Evolutionary conservation across 2,888 invertebrate species (phyloP).

Genomic region (Torymus auratus): DNA sequence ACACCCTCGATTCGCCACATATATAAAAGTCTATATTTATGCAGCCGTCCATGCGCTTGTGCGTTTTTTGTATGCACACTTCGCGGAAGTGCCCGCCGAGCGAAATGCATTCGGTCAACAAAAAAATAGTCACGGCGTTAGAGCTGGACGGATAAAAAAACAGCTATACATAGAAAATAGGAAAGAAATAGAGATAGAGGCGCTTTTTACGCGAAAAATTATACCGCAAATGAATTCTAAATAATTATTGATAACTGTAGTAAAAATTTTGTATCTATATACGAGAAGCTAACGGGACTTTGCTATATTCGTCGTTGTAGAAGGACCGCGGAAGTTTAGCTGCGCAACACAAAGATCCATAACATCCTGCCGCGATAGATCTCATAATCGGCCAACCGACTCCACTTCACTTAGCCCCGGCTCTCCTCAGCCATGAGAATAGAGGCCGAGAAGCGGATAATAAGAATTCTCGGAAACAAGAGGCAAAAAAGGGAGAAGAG

Average conservation of each 20-base stretch:
- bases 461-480: constrained; percentile 27
- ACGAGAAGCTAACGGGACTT: too few relatives aligned
- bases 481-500: constrained; percentile 5
- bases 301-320: not conserved
- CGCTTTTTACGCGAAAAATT: too few relatives aligned
- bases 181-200: not conserved
- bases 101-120: not conserved
- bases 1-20: not conserved
- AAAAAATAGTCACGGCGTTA: not conserved
- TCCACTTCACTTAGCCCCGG: not conserved
- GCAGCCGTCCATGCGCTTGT: not conserved
- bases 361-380: constrained; percentile 1
- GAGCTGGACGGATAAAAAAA: not conserved
- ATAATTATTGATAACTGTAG: too few relatives aligned
- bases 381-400: too few relatives aligned
- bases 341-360: not conserved
- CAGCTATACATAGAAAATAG: not conserved
- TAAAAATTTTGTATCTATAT: too few relatives aligned
- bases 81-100: too few relatives aligned
- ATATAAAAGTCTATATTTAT: constrained; percentile 29
- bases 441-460: constrained; percentile 19
- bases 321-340: not conserved
- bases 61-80: not conserved
- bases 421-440: constrained; percentile 2
- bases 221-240: too few relatives aligned